Percentiles rank a stretch among this genome's conserved stretches.
Conservation (phyloP, 2,113 vertebrate species). For the Talpa occidentalis region DNA sequence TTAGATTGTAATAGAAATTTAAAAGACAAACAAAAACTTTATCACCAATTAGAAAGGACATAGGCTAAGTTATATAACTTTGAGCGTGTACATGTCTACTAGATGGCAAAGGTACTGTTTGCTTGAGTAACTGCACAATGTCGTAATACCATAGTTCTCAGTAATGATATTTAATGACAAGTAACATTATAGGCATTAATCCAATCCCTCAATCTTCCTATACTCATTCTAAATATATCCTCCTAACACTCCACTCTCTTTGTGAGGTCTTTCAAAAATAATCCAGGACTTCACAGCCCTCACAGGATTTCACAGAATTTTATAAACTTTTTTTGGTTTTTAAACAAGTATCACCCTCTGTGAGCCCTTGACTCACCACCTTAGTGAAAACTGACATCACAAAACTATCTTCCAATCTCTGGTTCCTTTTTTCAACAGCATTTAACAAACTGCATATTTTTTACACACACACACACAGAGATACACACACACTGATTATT, state of each 20-base stretch:
- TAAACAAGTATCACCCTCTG: background rate
- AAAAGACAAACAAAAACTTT: conserved; percentile 60
- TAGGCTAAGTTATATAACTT: conserved; percentile 36
- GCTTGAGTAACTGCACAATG: background rate
- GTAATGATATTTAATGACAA: background rate
- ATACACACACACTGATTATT: background rate
- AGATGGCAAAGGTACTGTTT: background rate
- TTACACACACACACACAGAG: background rate
- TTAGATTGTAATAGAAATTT: conserved; percentile 37
- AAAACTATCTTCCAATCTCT: background rate
- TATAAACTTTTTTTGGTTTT: background rate
- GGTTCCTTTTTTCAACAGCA: background rate
- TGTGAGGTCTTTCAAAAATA: conserved; percentile 37
- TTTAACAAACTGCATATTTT: background rate
- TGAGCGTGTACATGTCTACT: background rate
- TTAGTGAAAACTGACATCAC: conserved; percentile 1
- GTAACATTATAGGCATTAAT: background rate
- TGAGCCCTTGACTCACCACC: background rate
- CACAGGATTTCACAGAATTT: conserved; percentile 24
- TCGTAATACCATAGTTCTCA: background rate
- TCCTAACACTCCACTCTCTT: background rate
- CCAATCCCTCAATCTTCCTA: background rate
- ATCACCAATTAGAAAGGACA: background rate
- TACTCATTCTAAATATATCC: conserved; percentile 17
- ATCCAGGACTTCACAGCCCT: background rate